Base-by-base conservation (phyloP, 2,888 invertebrate species). In the Reticulitermes lucifugus region DNA sequence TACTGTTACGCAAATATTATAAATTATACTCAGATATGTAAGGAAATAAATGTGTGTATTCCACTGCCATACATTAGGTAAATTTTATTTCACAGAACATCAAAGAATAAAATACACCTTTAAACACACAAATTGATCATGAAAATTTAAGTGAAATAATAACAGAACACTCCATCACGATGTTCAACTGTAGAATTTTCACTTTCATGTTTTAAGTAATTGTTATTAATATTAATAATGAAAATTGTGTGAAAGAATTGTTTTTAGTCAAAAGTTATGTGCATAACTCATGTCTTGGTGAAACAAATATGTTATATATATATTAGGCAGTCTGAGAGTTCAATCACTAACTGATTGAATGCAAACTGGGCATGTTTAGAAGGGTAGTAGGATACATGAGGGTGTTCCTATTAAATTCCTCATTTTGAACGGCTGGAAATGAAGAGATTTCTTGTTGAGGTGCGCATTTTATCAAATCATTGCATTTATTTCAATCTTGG, bases 401-500 rank as follows among this genome's bases (percentile, higher is more conserved):
- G 83, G 73, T 43, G 81, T 85, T 82, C 85, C 82, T 82, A 85
- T 70, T 75, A 85, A 71, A 81, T 85, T 73, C 79, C 85, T 85
- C 81, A 85, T 85, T 85, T 85, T 85, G 75, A 73, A 85, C 73
- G 82, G 81, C 51, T 85, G 85, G 75, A 82, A 85, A 75, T 81
- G 71, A 85, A 65, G 43, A 75, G 84, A 84, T 55, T 81, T 84
- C 80, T 55, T 84, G 80, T 84, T 84, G 81, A 82, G 71, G 85
- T 75, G 77, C 81, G 85, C 85, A 75, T 85, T 84, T 84, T 79
- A 60, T 51, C 84, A 84, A 84, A 84, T 79, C 65, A 51, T 60
- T 85, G 85, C 85, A 85, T 85, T 85, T 85, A 85, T 85, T 85
- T 85, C 71, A 80, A 46, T 70, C 79, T 84, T 79, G 60, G 65